These are phyloP conservation scores for Calcarius lapponicus DNA, from an alignment of 2,797 vertebrate genomes.

Conservation along the genomic window DNA sequence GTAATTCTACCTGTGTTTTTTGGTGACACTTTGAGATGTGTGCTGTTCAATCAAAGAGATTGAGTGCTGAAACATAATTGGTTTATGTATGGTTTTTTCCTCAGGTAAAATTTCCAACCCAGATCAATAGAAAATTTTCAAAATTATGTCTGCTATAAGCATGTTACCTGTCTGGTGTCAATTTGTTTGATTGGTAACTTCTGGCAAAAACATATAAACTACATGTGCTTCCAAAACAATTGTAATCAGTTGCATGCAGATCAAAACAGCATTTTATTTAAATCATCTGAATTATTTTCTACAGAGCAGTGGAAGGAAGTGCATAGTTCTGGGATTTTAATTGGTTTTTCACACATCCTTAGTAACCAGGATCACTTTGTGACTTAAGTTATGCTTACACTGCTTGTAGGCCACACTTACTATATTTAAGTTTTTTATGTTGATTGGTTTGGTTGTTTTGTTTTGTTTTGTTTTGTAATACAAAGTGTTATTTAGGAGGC, in stretches of 20 bases:
- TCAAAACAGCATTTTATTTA: neutral
- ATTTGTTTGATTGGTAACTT: neutral
- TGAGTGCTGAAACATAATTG: neutral
- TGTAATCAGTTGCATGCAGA: neutral
- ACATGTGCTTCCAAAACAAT: neutral
- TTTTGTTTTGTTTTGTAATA: neutral
- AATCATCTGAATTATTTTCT: neutral
- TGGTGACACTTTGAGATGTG: neutral
- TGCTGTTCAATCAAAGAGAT: rapidly evolving
- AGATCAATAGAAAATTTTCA: neutral
- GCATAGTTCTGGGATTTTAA: neutral
- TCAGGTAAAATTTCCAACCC: neutral
- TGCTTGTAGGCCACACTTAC: neutral
- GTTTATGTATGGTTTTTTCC: neutral
- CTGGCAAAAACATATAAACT: neutral
- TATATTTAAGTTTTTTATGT: neutral
- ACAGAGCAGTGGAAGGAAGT: neutral
- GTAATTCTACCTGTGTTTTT: neutral
- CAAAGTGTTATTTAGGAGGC: neutral
- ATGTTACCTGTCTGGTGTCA: neutral
- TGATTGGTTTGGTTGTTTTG: neutral
- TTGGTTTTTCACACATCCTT: neutral
- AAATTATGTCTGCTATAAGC: neutral
- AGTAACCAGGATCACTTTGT: neutral
- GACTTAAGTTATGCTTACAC: neutral